Evolutionary conservation across 2,888 invertebrate species (phyloP), one percentile per base, ranked within the genome.

Genomic region (Eupithecia pulchellata): DNA sequence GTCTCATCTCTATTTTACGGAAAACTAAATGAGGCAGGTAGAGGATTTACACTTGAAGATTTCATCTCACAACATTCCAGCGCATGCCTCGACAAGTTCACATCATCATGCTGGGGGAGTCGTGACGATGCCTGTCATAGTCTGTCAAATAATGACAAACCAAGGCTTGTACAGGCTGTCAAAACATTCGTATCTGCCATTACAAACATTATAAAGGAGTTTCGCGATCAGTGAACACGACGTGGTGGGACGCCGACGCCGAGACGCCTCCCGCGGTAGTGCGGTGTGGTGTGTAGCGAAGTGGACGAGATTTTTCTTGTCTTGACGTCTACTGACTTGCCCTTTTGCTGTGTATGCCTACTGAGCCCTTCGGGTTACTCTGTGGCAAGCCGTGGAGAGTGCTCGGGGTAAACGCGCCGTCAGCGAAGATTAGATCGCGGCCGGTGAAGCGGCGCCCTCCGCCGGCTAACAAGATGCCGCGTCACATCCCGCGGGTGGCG

Each of bases 381-480:
- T 72, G 68, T 68, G 72, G 34, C 57, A 36, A 55, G 20, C 11
- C 52, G 64, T 66, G 25, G 30, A 67, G 69, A 67, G 69, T 17
- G 72, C 69, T 67, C 60, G 61, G 67, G 60, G 69, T 73, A 69
- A 73, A 63, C 69, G 73, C 73, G 61, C 57, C 61, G 67, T 70
- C 42, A 67, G 69, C 69, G 65, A 62, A 73, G 73, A 73, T 73
- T 69, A 73, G 67, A 73, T 73, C 73, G 64, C 69, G 64, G 62
- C 69, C 67, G 62, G 58, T 58, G 72, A 71, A 66, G 66, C 69
- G 52, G 72, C 64, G 52, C 61, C 64, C 58, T 42, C 67, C 65
- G 47, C 36, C 27, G 47, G 36, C 55, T 63, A 66, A 73, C 69
- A 69, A 73, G 73, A 73, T 67, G 73, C 71, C 34, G 34, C 13